phyloP scores from a whole-genome alignment of 2,888 invertebrate genomes.

The Stenodera caucasica region DNA sequence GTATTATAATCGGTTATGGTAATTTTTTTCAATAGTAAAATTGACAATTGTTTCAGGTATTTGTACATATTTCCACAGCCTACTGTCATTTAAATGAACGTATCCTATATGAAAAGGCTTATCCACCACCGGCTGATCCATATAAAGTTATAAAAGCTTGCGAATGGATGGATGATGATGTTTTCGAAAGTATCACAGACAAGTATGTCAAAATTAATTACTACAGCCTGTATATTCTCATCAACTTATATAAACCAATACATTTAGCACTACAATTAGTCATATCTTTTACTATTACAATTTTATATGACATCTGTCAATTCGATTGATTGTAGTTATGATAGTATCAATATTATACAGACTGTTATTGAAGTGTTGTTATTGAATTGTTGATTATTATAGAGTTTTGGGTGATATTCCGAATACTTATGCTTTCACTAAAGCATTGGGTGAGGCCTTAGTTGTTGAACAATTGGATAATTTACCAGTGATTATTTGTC shows the following conservation, averaged over 20 bases:
- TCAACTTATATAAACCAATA: too few species aligned
- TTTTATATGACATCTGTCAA: too few species aligned
- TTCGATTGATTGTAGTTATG: too few species aligned
- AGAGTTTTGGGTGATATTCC: slow-evolving; percentile 77
- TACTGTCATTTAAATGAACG: slow-evolving; percentile 88
- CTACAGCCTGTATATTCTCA: not conserved
- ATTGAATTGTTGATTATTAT: not conserved
- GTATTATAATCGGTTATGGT: too few species aligned
- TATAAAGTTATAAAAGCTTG: slow-evolving; percentile 74
- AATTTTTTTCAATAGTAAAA: not conserved
- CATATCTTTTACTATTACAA: too few species aligned
- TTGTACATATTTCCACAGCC: slow-evolving; percentile 84
- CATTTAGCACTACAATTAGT: too few species aligned
- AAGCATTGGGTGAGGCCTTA: slow-evolving; percentile 84
- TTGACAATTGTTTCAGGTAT: slow-evolving; percentile 56
- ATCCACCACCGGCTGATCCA: slow-evolving; percentile 80
- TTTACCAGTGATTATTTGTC: slow-evolving; percentile 77
- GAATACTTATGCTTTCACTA: slow-evolving; percentile 93
- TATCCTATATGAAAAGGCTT: slow-evolving; percentile 80
- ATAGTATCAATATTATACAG: too few species aligned
- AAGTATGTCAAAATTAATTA: slow-evolving; percentile 54
- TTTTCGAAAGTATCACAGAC: slow-evolving; percentile 65
- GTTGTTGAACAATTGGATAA: slow-evolving; percentile 76
- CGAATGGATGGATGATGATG: slow-evolving; percentile 78
- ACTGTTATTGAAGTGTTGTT: not conserved